Base-by-base conservation (phyloP, 2,797 vertebrate species). In the Poecilia wingei region DNA sequence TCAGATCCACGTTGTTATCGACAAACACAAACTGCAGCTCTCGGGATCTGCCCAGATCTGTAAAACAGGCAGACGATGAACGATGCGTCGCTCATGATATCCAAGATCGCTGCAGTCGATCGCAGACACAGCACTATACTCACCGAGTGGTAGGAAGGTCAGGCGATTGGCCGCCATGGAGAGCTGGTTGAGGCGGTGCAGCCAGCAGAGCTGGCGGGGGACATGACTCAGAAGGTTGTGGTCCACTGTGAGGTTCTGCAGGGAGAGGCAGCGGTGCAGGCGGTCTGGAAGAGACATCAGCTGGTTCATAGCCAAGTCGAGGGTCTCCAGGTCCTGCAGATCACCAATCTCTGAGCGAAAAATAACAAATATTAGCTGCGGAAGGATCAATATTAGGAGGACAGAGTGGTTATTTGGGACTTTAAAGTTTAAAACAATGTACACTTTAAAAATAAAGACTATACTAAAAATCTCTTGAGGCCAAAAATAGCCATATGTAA, bases 11-110 rank as follows among this genome's bases (percentile, higher is more conserved):
- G 36, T 99, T 99, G 95, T 98, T 98, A 94, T 99, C 98, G 91
- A 99, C 97, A 53, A 98, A 99, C 71, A 99, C 97, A 77, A 98
- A 99, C 1, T 99, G 98, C 22, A 99, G 95, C 92, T 99, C 97
- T 80, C 97, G 95, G 41, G 97, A 99, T 59, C 97, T 96, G 84
- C 98, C 98, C 91, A 99, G 94, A 95, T 99, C 98, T 99, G 93
- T 78, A 82, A 91, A 53, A 86, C 68, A 91, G 43, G 76, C 4
- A 82, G 1, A 77, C 8, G 2, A 33, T 75, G 31, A 79, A 43
- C n/a, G 20, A 2, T 2, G 12, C 36, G 22, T 28, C 2, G 0
- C 64, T 83, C 12, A 10, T 31, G 20, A n/a, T 36, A 74, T 31
- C 33, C 41, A 43, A 36, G 36, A 76, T 61, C 31, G 1, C 51